phyloP scores from a whole-genome alignment of 2,888 invertebrate genomes.

The Caenorhabditis zanzibari region DNA sequence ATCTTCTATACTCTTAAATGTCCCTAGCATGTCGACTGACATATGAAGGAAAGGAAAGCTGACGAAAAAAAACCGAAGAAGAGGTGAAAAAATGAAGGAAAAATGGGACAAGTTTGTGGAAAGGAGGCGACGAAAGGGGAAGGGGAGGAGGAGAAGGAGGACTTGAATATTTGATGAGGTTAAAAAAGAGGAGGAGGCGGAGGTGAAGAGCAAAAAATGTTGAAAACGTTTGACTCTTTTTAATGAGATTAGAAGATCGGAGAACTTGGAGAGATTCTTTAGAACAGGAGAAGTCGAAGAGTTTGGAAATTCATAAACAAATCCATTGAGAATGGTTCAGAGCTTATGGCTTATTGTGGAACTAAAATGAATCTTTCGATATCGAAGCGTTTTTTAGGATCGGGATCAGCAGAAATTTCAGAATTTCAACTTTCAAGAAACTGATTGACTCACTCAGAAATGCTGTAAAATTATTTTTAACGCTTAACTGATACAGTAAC shows the following conservation, averaged over 20 bases:
- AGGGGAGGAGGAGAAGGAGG: constrained; percentile 5
- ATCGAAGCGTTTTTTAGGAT: too few species aligned
- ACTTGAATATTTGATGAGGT: constrained; percentile 42
- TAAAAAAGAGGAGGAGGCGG: constrained; percentile 10
- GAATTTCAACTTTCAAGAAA: too few species aligned
- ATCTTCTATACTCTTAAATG: constrained; percentile 16
- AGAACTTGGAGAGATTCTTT: background rate
- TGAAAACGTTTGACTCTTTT: background rate
- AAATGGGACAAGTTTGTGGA: constrained; percentile 26
- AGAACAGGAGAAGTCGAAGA: background rate
- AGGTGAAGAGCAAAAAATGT: constrained; percentile 10
- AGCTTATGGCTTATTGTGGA: too few species aligned
- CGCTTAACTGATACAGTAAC: too few species aligned
- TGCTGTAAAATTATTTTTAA: too few species aligned
- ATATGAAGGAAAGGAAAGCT: constrained; percentile 10
- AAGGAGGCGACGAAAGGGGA: background rate
- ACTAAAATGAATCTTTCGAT: too few species aligned
- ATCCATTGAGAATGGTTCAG: too few species aligned
- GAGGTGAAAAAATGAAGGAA: constrained; percentile 8
- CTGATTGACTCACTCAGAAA: too few species aligned
- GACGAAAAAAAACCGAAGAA: constrained; percentile 9
- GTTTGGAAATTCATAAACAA: too few species aligned
- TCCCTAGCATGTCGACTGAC: constrained; percentile 41
- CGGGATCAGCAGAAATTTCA: too few species aligned
- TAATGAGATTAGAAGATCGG: constrained; percentile 21